phyloP scores from a whole-genome alignment of 2,113 vertebrate species.

The Chaetura pelagica region DNA sequence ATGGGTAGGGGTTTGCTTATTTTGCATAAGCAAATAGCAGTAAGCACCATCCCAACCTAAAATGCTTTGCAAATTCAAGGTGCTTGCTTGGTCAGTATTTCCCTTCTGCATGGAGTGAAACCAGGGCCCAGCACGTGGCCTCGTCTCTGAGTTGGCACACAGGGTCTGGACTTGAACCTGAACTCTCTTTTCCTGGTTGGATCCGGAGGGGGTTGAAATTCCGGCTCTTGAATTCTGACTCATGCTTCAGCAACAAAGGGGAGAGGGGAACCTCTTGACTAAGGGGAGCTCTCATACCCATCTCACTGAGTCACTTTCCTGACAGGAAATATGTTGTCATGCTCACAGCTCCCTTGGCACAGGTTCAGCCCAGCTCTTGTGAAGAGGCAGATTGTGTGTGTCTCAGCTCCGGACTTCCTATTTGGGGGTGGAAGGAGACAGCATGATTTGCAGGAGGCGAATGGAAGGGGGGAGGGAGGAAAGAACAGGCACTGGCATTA shows the following conservation, averaged over 20 bases:
- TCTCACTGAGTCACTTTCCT: conserved; percentile 72
- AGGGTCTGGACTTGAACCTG: background rate
- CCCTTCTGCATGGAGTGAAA: background rate
- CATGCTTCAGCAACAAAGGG: conserved; percentile 47
- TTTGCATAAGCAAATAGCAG: background rate
- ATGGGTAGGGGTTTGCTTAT: no score
- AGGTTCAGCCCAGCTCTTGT: conserved; percentile 66
- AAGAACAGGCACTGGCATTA: background rate
- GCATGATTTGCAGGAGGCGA: conserved; percentile 34
- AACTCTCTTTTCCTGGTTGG: background rate
- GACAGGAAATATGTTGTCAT: conserved; percentile 80
- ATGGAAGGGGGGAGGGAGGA: background rate
- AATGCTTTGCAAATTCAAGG: background rate
- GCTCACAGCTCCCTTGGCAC: conserved; percentile 68
- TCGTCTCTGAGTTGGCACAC: background rate
- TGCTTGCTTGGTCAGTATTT: background rate
- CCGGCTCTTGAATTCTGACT: conserved; percentile 65
- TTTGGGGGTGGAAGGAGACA: conserved; percentile 58
- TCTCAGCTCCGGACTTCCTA: conserved; percentile 68
- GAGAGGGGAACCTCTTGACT: conserved; percentile 62
- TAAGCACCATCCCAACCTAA: background rate
- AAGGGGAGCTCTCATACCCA: conserved; percentile 66
- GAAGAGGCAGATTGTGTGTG: conserved; percentile 80
- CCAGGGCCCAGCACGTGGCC: fast-evolving
- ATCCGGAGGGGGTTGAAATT: background rate